Evolutionary conservation across 2,888 invertebrate species (phyloP), one percentile per base, ranked within the genome.

Genomic region (Pandemis cinnamomeana): DNA sequence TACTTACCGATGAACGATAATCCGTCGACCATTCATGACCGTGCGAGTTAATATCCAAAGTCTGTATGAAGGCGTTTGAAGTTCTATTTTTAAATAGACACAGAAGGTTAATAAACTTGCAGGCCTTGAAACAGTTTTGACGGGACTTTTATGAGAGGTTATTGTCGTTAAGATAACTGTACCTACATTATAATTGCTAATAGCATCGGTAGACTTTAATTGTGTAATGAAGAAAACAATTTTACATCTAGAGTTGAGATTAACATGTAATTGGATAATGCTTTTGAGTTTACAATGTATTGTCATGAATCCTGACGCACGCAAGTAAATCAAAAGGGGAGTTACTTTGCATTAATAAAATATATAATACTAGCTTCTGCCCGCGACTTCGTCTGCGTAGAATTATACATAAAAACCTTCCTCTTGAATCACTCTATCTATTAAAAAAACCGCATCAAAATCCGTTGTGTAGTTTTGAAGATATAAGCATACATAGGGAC

Each of bases 111-210:
- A 67, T 53, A 53, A 67, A 51, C 67, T 67, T 41, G 15, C n/a
- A 15, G 53, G 53, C 67, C 67, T 67, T 67, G 67, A 67, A 48
- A 67, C 67, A 67, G 48, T 67, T 67, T 67, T n/a, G 53, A 67
- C 64, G 27, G 64, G 7, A 41, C 15, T 63, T 44, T 63, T 67
- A 66, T n/a, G 66, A 15, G 53, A 67, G 67, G 53, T 67, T 67
- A 67, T 67, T 67, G 53, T 67, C 53, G 15, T 67, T 67, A 53
- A 67, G 67, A 67, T 67, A 67, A 53, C 66, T 53, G 53, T 53
- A 11, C 58, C 11, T 36, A 7, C 15, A 51, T 66, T 66, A 36
- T 51, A 66, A 51, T 63, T 63, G 46, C 63, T 63, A 63, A 63
- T 66, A 2, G 58, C 58, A 58, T 58, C 27, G 27, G 11, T 27